A percentile compares a stretch with the other conserved stretches of the same genome.
phyloP scores from a whole-genome alignment of 1,140 invertebrate species.

The Drosophila carrolli region DNA sequence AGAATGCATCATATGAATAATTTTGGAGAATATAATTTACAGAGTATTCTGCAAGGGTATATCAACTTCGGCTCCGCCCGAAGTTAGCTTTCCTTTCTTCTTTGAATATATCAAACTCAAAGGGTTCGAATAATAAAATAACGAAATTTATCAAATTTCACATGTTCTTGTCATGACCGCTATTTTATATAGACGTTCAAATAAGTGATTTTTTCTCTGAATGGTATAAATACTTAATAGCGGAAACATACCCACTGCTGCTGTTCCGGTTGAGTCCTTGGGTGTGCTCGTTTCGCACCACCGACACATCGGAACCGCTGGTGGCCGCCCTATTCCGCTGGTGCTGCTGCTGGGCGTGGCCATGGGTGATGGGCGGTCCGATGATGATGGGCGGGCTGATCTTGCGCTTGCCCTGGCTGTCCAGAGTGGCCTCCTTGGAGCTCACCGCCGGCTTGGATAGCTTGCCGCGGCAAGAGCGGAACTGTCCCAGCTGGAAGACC shows the following conservation, averaged over 20 bases:
- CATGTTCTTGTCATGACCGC: too few relatives aligned
- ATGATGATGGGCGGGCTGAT: slow-evolving; percentile 57
- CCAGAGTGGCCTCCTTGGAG: slow-evolving; percentile 44
- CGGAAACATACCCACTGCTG: slow-evolving; percentile 86
- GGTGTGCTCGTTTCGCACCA: slow-evolving; percentile 72
- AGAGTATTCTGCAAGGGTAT: too few relatives aligned
- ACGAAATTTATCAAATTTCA: too few relatives aligned
- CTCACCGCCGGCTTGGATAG: slow-evolving; percentile 38
- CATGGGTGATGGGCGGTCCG: slow-evolving; percentile 56
- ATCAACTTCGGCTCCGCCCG: too few relatives aligned
- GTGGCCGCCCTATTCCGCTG: slow-evolving; percentile 73
- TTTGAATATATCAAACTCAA: too few relatives aligned
- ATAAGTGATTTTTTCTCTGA: too few relatives aligned
- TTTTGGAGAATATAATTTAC: too few relatives aligned
- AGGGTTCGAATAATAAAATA: too few relatives aligned
- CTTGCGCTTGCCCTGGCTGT: slow-evolving; percentile 52
- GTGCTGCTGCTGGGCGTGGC: slow-evolving; percentile 52
- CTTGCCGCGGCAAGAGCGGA: slow-evolving; percentile 77
- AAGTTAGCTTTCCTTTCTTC: too few relatives aligned
- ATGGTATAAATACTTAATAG: not conserved
- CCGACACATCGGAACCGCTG: slow-evolving; percentile 82
- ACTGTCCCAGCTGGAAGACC: slow-evolving; percentile 80
- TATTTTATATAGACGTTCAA: too few relatives aligned
- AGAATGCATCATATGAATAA: too few relatives aligned
- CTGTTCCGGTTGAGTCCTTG: slow-evolving; percentile 88